Percentiles rank a stretch among this genome's conserved stretches.
Conservation (phyloP, 2,797 vertebrate species). For the Gila robusta region DNA sequence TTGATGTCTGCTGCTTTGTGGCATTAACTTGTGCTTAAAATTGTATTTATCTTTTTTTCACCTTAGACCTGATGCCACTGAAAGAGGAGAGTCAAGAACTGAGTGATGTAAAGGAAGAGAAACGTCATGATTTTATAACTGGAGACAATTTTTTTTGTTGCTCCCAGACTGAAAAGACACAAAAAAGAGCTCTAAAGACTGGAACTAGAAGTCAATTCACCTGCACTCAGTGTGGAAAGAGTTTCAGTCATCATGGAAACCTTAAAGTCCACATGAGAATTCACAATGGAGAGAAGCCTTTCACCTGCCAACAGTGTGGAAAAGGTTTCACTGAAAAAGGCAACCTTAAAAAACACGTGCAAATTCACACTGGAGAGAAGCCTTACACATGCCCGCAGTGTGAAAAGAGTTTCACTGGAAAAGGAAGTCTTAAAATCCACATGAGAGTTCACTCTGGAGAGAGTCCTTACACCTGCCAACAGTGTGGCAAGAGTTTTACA, state of each 20-base stretch:
- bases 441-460: background rate
- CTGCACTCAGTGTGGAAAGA: background rate
- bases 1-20: background rate
- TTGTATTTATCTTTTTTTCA: background rate
- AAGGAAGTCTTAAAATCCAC: slow-evolving; percentile 7
- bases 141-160: background rate
- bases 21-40: background rate
- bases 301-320: background rate
- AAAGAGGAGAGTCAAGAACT: background rate
- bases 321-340: background rate
- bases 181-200: background rate
- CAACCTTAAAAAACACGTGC: background rate
- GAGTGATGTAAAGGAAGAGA: background rate
- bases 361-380: background rate
- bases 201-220: background rate
- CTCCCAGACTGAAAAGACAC: background rate
- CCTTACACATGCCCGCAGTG: background rate
- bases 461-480: background rate
- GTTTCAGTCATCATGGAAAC: background rate
- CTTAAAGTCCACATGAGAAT: background rate
- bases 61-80: background rate
- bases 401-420: background rate
- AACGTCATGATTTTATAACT: background rate
- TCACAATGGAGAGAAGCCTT: background rate
- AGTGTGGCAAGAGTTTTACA: background rate